Conservation (phyloP, 2,113 vertebrate species). For the Cyanoliseus patagonus region DNA sequence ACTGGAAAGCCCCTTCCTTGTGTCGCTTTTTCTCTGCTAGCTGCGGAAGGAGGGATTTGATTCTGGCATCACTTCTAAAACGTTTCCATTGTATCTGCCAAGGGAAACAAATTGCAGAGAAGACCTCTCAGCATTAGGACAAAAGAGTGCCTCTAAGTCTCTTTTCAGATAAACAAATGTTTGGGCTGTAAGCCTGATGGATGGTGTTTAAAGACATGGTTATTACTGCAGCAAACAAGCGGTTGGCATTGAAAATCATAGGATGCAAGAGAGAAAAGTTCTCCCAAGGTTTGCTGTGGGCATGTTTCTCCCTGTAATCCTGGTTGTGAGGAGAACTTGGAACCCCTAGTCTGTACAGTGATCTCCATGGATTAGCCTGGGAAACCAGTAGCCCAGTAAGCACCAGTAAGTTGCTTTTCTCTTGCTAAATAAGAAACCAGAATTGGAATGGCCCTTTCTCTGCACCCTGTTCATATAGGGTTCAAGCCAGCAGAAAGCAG, state of each 20-base stretch:
- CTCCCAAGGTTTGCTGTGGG: background rate
- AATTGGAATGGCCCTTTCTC: background rate
- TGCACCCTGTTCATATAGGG: too few species aligned
- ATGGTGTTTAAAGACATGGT: background rate
- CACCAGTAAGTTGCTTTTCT: background rate
- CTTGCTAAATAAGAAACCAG: background rate
- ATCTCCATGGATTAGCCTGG: background rate
- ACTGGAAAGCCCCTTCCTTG: background rate
- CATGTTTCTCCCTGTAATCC: background rate
- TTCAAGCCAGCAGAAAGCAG: background rate
- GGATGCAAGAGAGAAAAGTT: background rate
- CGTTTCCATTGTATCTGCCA: background rate
- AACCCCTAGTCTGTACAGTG: rapidly evolving
- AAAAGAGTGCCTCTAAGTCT: background rate
- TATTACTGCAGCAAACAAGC: background rate
- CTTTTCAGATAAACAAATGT: background rate
- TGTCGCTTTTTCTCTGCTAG: background rate
- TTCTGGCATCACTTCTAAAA: background rate
- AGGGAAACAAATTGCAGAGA: conserved; percentile 15
- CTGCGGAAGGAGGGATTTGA: background rate
- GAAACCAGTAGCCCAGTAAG: background rate
- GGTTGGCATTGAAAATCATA: background rate
- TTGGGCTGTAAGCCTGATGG: background rate
- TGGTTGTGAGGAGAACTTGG: background rate
- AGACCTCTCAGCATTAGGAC: background rate